These are phyloP conservation scores for Oreochromis grahami DNA, from an alignment of 2,797 vertebrate genomes.

Conservation along the genomic window DNA sequence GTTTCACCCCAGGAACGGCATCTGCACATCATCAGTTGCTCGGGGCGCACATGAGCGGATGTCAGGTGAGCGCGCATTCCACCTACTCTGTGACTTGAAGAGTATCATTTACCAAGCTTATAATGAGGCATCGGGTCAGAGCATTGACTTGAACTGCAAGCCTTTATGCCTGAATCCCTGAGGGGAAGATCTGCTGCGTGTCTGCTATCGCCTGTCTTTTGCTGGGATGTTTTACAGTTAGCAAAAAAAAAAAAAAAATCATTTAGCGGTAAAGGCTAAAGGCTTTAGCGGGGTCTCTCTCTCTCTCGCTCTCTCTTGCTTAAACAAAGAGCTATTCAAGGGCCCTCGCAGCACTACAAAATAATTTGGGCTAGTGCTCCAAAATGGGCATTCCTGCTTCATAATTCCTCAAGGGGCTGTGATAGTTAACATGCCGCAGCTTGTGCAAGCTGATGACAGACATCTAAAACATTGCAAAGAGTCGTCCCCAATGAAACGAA, in stretches of 20 bases:
- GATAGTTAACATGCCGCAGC: conserved; percentile 69
- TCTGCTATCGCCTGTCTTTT: conserved; percentile 32
- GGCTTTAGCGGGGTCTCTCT: conserved; percentile 41
- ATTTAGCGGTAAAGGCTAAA: conserved; percentile 46
- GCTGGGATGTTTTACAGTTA: conserved; percentile 50
- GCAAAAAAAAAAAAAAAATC: conserved; percentile 20
- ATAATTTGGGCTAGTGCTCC: conserved; percentile 67
- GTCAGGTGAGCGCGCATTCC: conserved; percentile 49
- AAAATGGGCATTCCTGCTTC: conserved; percentile 70
- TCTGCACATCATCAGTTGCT: conserved; percentile 41
- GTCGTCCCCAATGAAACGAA: conserved; percentile 39
- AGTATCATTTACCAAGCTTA: conserved; percentile 53
- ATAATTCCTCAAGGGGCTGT: conserved; percentile 63
- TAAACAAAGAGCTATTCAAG: conserved; percentile 72
- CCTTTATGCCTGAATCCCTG: conserved; percentile 34
- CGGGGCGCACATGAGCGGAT: conserved; percentile 4
- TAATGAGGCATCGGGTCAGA: conserved; percentile 42
- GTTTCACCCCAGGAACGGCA: conserved; percentile 11
- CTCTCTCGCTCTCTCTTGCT: conserved; percentile 12
- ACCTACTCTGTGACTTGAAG: conserved; percentile 20
- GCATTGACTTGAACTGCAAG: conserved; percentile 33
- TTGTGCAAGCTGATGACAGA: conserved; percentile 69
- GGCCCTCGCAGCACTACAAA: conserved; percentile 49
- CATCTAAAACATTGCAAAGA: conserved; percentile 47
- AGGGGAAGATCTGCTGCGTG: conserved; percentile 21